Evolutionary conservation across 2,888 invertebrate species (phyloP), one percentile per base, ranked within the genome.

Genomic region (Troides oblongomaculatus): DNA sequence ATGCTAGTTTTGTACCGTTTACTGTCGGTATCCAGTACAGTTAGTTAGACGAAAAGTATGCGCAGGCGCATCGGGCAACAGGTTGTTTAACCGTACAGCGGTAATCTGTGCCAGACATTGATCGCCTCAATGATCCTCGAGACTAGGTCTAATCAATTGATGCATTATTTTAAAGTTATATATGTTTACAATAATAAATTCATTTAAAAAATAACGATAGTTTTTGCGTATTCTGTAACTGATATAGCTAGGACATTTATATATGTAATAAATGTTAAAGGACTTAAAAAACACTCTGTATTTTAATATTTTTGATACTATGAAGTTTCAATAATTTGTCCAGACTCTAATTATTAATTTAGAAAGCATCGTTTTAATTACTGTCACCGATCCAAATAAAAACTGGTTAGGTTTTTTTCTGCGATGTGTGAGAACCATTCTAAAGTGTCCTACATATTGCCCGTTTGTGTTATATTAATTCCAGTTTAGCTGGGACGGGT

Each of bases 401-500:
- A 64, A 62, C 68, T 62, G 63, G 64, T 66, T 62, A 63, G 64
- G 62, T 70, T 62, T 65, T 68, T 71, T 23, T 64, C 66, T 64
- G 61, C 69, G 58, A 67, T 64, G 57, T 61, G 43, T 66, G 53
- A 56, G 61, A 70, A 73, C 63, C 70, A 68, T 68, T 66, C 69
- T 73, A 71, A 71, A 74, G 68, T 74, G 74, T 73, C 72, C 81
- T 81, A 83, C 81, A 82, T 84, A 84, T 84, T 81, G 80, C 77
- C 81, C 76, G 81, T 78, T 79, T 79, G 78, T 78, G 78, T 81
- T 82, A 81, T 82, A 81, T 83, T 82, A 83, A 85, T 88, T 87
- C 90, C 88, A 88, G 90, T 90, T 89, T 86, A 82, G 82, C 83
- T 75, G 80, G 80, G 80, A 78, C 81, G 75, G 78, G 84, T 84